Conservation (phyloP, 2,113 vertebrate species). For the Elgaria multicarinata region DNA sequence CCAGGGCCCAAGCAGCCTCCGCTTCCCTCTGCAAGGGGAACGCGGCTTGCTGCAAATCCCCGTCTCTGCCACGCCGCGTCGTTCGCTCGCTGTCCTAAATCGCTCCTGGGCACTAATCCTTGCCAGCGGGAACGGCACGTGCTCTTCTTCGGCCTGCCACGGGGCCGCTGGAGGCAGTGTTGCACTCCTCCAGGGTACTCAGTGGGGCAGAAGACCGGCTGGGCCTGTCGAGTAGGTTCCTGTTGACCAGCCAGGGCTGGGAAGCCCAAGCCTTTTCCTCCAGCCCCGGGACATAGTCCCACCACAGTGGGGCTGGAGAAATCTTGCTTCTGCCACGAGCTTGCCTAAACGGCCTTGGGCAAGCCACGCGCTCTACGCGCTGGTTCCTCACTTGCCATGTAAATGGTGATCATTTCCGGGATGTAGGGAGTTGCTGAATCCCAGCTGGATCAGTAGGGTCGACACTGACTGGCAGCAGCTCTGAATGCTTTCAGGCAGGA, state of each 20-base stretch:
- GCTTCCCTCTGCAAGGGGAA: neutral
- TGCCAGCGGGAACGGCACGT: neutral
- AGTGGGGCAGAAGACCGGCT: neutral
- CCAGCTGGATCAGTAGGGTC: too few species aligned
- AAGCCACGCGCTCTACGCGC: too few species aligned
- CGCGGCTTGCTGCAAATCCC: rapidly evolving
- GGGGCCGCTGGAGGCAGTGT: rapidly evolving
- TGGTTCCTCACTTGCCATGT: too few species aligned
- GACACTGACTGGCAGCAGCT: too few species aligned
- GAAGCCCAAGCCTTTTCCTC: neutral
- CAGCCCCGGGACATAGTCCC: rapidly evolving
- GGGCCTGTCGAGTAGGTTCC: conserved; percentile 23
- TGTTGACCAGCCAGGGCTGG: conserved; percentile 31
- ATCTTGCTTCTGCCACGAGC: neutral
- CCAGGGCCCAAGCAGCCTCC: neutral
- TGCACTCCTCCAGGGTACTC: neutral
- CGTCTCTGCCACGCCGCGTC: rapidly evolving
- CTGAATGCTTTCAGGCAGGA: too few species aligned
- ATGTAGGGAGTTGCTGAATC: too few species aligned
- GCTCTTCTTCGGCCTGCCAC: neutral
- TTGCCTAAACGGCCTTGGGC: neutral
- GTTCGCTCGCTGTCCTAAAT: rapidly evolving
- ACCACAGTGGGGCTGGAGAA: rapidly evolving
- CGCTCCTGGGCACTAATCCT: neutral
- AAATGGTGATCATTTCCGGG: too few species aligned